Evolutionary conservation across 1,140 invertebrate genomes (phyloP).

Genomic region (Drosophila murphyi): DNA sequence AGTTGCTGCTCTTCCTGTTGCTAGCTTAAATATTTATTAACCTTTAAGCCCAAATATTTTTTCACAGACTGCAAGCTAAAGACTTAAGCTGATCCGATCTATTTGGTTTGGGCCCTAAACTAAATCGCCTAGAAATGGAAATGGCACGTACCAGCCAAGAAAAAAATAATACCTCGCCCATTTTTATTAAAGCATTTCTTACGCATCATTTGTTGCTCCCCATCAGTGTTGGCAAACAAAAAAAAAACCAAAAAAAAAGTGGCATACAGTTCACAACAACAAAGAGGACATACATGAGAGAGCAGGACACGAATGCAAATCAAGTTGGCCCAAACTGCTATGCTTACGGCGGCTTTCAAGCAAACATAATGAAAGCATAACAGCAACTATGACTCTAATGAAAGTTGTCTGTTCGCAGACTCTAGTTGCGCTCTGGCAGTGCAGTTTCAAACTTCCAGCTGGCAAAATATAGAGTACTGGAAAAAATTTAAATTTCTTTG

Average conservation of each 20-base stretch:
- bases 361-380: constrained; percentile 64
- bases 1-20: constrained; percentile 8
- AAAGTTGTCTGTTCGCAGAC: constrained; percentile 34
- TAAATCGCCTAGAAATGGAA: constrained; percentile 46
- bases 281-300: neutral
- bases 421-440: constrained; percentile 3
- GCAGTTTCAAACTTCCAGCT: neutral
- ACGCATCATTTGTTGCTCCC: constrained; percentile 75
- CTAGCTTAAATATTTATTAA: constrained; percentile 58
- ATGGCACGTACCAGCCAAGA: constrained; percentile 14
- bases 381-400: constrained; percentile 60
- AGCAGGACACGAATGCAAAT: constrained; percentile 34
- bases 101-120: constrained; percentile 18
- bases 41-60: constrained; percentile 41
- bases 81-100: constrained; percentile 53
- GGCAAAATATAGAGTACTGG: neutral
- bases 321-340: constrained; percentile 15
- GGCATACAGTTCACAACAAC: neutral
- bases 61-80: constrained; percentile 41
- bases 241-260: constrained; percentile 12
- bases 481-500: no score
- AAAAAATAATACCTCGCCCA: constrained; percentile 18
- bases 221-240: constrained; percentile 5
- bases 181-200: constrained; percentile 80
- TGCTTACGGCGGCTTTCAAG: constrained; percentile 1